phyloP scores from a whole-genome alignment of 2,797 vertebrate species.

The Antennarius maculatus region DNA sequence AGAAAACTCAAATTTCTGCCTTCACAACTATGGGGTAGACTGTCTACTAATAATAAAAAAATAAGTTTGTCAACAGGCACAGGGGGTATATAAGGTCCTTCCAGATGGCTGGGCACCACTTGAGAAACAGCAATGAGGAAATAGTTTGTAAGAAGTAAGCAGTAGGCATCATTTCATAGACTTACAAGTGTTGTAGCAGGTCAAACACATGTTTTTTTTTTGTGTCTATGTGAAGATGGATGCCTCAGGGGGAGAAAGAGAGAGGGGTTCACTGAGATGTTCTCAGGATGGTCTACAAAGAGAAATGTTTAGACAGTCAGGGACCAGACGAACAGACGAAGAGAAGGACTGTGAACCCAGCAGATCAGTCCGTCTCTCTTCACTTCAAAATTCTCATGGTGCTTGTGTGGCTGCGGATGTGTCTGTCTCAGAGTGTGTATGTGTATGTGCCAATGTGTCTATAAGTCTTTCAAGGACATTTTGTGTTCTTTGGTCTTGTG shows the following conservation, averaged over 20 bases:
- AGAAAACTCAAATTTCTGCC: conserved; percentile 75
- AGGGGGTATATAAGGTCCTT: conserved; percentile 54
- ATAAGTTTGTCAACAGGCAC: conserved; percentile 70
- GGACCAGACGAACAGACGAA: conserved; percentile 52
- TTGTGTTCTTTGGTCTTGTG: not conserved
- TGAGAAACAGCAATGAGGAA: conserved; percentile 45
- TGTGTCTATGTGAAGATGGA: conserved; percentile 54
- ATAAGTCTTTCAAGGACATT: not conserved
- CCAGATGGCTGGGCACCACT: conserved; percentile 47
- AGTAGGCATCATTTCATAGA: conserved; percentile 52
- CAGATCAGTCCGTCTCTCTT: conserved; percentile 39
- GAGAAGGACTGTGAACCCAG: conserved; percentile 46
- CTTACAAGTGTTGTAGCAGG: conserved; percentile 61
- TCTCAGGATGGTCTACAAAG: conserved; percentile 59
- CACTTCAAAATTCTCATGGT: conserved; percentile 41
- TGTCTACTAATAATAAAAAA: conserved; percentile 51
- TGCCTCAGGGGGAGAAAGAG: conserved; percentile 56
- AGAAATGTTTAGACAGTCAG: conserved; percentile 63
- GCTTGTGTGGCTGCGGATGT: conserved; percentile 19
- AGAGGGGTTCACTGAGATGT: conserved; percentile 47
- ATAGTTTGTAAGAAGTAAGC: conserved; percentile 51
- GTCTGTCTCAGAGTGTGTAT: conserved; percentile 4
- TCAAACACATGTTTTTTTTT: conserved; percentile 57
- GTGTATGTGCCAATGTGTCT: conserved; percentile 1
- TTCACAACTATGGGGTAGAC: conserved; percentile 63